Evolutionary conservation across 2,113 vertebrate species (phyloP).

Genomic region (Nanorana parkeri): DNA sequence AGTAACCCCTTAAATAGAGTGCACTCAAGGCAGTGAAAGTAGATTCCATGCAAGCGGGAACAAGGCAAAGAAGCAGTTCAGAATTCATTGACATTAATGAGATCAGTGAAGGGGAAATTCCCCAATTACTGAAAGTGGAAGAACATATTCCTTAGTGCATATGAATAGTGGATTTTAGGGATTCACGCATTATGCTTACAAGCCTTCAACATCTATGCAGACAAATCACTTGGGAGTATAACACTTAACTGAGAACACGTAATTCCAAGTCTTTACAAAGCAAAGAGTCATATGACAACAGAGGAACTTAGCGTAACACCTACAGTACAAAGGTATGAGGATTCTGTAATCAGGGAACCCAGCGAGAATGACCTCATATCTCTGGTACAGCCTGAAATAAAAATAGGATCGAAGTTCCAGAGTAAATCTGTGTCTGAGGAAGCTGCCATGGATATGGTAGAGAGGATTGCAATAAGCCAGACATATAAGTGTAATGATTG

Average conservation of each 20-base stretch:
- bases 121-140: background rate
- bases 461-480: conserved; percentile 35
- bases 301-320: background rate
- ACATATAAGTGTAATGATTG: conserved; percentile 25
- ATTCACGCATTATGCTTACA: background rate
- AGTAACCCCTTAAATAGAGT: too few relatives aligned
- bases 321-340: background rate
- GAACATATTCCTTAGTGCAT: conserved; percentile 11
- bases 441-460: conserved; percentile 29
- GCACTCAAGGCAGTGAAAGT: background rate
- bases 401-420: conserved; percentile 1
- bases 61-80: background rate
- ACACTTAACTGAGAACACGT: background rate
- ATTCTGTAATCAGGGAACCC: conserved; percentile 10
- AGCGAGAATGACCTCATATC: background rate
- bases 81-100: background rate
- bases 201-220: conserved; percentile 8
- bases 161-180: conserved; percentile 2
- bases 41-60: background rate
- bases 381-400: background rate
- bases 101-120: background rate
- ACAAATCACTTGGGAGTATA: conserved; percentile 24
- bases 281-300: conserved; percentile 18
- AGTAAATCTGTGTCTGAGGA: background rate
- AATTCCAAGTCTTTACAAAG: conserved; percentile 2